Conservation (phyloP, 2,888 invertebrate genomes). For the Cerastis leucographa region DNA sequence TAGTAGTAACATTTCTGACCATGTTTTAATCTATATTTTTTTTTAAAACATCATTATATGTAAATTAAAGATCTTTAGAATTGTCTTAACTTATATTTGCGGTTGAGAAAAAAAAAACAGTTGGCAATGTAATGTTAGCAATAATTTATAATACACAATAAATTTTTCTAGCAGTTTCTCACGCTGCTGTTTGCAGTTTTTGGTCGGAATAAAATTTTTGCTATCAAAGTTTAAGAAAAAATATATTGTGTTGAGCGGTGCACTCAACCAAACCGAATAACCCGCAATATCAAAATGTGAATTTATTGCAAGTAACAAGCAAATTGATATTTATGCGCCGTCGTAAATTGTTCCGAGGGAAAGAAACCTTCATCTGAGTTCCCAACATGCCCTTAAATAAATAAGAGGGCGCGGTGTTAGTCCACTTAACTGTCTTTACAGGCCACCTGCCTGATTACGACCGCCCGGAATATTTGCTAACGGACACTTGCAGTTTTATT, state of each 20-base stretch:
- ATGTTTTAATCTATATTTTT: no score
- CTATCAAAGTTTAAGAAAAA: slow-evolving; percentile 13
- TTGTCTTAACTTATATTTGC: not conserved
- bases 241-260: slow-evolving; percentile 52
- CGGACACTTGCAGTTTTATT: slow-evolving; percentile 13
- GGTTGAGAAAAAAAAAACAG: not conserved
- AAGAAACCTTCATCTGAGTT: slow-evolving; percentile 73
- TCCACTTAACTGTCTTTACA: slow-evolving; percentile 67
- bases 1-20: no score
- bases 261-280: slow-evolving; percentile 45
- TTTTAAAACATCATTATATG: no score
- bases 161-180: not conserved
- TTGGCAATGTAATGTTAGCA: not conserved
- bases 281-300: slow-evolving; percentile 75
- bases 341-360: slow-evolving; percentile 74
- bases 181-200: not conserved
- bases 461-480: slow-evolving; percentile 8
- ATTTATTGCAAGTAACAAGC: slow-evolving; percentile 79
- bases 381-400: slow-evolving; percentile 65
- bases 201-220: slow-evolving; percentile 6
- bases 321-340: slow-evolving; percentile 81
- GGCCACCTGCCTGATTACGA: slow-evolving; percentile 40
- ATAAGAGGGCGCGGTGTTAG: slow-evolving; percentile 58
- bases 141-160: not conserved
- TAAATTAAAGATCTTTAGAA: not conserved